Evolutionary conservation across 2,888 invertebrate species (phyloP).

Genomic region (Drosophila birchii): DNA sequence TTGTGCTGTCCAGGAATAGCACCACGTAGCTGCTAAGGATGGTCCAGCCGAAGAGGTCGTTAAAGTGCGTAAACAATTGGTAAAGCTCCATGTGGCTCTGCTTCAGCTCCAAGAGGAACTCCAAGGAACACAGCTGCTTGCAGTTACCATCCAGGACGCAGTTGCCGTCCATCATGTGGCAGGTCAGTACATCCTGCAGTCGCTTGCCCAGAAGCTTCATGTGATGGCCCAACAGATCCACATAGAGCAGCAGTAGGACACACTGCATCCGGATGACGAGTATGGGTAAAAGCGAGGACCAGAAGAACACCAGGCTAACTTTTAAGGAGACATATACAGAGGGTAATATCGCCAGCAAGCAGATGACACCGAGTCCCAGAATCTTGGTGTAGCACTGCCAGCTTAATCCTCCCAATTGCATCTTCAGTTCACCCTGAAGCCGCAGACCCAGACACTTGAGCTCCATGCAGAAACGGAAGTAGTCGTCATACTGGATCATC

Average conservation of each 20-base stretch:
- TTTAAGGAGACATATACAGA: constrained; percentile 11
- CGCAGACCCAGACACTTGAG: constrained; percentile 46
- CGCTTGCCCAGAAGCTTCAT: constrained; percentile 56
- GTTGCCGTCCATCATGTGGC: constrained; percentile 41
- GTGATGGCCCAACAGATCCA: constrained; percentile 57
- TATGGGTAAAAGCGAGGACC: constrained; percentile 47
- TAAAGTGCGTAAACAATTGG: constrained; percentile 57
- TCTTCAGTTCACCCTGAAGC: constrained; percentile 50
- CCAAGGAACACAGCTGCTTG: constrained; percentile 64
- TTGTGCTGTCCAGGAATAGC: constrained; percentile 67
- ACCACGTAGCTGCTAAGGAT: constrained; percentile 66
- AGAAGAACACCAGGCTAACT: constrained; percentile 38
- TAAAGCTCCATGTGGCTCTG: constrained; percentile 67
- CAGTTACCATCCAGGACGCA: constrained; percentile 58
- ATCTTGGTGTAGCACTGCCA: constrained; percentile 45
- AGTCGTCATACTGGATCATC: constrained; percentile 55
- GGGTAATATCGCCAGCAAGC: constrained; percentile 10
- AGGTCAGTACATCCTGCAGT: constrained; percentile 55
- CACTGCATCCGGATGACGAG: constrained; percentile 56
- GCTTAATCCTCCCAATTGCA: constrained; percentile 17
- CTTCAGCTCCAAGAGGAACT: constrained; percentile 69
- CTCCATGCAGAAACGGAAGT: constrained; percentile 60
- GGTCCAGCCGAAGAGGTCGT: constrained; percentile 70
- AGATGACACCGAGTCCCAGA: constrained; percentile 33
- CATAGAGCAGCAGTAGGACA: constrained; percentile 54